Percentiles rank a stretch among this genome's conserved stretches.
phyloP scores from a whole-genome alignment of 1,140 invertebrate genomes.

The Apis cerana region DNA sequence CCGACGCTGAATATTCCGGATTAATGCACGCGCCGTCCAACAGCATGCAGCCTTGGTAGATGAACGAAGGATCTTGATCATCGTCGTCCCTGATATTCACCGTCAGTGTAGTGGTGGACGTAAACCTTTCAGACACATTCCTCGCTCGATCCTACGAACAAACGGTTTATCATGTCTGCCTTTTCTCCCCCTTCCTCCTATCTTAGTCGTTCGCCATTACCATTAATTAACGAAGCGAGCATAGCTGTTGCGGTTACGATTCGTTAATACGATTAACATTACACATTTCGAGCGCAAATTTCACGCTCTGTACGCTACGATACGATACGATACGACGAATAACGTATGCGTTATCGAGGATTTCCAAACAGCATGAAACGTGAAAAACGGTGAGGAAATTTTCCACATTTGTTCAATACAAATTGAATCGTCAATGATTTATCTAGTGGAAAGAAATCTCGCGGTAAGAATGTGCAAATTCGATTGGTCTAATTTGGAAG shows the following conservation, averaged over 20 bases:
- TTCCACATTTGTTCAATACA: no score
- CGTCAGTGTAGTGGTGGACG: constrained; percentile 91
- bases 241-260: not conserved
- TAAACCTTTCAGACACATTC: constrained; percentile 87
- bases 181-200: not conserved
- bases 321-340: no score
- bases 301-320: no score
- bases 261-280: not conserved
- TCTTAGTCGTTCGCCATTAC: not conserved
- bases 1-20: constrained; percentile 89
- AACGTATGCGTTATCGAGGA: no score
- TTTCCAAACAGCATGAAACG: no score
- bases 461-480: no score
- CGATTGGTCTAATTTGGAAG: no score
- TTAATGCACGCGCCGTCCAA: constrained; percentile 91
- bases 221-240: not conserved
- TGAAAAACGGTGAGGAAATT: no score
- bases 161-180: constrained; percentile 25
- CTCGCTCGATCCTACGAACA: constrained; percentile 89
- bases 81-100: constrained; percentile 94
- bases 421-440: no score
- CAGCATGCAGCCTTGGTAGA: constrained; percentile 90
- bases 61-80: constrained; percentile 93
- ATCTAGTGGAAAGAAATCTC: no score
- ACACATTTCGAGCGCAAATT: no score